phyloP scores from a whole-genome alignment of 2,113 vertebrate genomes.

The Vicugna pacos region DNA sequence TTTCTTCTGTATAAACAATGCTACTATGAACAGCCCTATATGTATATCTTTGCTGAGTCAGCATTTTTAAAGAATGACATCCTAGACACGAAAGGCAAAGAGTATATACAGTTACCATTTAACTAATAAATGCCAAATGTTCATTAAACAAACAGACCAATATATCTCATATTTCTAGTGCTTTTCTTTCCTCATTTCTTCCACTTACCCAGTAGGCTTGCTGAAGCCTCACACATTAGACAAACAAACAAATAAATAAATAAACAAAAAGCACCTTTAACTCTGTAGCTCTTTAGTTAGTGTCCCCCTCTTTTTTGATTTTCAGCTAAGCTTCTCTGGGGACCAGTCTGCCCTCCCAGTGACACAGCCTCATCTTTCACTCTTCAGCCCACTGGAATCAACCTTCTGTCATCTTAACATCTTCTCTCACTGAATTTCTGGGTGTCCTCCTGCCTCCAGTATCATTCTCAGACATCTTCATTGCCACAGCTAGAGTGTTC shows the following conservation, averaged over 20 bases:
- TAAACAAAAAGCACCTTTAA: not conserved
- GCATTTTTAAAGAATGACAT: slow-evolving; percentile 53
- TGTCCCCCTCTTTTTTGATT: not conserved
- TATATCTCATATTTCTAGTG: not conserved
- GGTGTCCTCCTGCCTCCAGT: not conserved
- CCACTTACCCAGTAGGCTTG: not conserved
- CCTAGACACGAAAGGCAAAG: slow-evolving; percentile 36
- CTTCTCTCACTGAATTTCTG: not conserved
- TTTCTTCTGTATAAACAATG: not conserved
- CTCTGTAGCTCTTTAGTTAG: not conserved
- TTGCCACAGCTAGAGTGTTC: not conserved
- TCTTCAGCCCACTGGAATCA: not conserved
- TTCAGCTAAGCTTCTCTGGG: not conserved
- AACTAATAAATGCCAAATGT: slow-evolving; percentile 22
- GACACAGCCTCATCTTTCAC: not conserved
- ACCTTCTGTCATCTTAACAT: not conserved
- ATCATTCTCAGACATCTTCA: not conserved
- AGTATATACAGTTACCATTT: not conserved
- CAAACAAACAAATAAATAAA: not conserved
- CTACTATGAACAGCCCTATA: not conserved
- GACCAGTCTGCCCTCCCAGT: not conserved
- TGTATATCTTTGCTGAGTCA: not conserved
- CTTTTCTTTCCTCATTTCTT: slow-evolving; percentile 22
- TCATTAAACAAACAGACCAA: not conserved
- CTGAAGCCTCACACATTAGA: not conserved